A percentile compares a stretch with the other conserved stretches of the same genome.
These are phyloP conservation scores for Arge pagana DNA, from an alignment of 2,888 invertebrate species.

Conservation along the genomic window DNA sequence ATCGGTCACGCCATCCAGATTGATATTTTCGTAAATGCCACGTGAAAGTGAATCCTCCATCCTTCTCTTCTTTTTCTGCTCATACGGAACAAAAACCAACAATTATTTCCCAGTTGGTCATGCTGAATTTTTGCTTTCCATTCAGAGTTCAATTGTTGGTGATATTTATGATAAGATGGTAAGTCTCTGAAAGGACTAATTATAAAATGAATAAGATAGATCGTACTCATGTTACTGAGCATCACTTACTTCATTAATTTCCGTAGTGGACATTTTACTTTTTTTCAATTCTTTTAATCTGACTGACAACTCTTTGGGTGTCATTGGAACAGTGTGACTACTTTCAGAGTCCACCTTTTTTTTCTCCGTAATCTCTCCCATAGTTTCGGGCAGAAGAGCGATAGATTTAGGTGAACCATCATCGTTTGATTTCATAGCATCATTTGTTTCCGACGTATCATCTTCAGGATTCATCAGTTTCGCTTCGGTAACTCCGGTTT, in stretches of 20 bases:
- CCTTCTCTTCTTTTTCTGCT: conserved; percentile 3
- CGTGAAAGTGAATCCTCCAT: conserved; percentile 13
- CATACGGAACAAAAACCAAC: no score
- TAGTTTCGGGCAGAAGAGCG: conserved; percentile 43
- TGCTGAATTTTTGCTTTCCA: no score
- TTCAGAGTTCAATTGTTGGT: no score
- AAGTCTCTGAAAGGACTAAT: no score
- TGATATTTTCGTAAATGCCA: conserved; percentile 66
- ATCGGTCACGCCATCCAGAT: conserved; percentile 70
- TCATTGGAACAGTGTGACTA: conserved; percentile 37
- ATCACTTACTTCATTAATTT: no score
- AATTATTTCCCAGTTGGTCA: no score
- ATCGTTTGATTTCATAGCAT: conserved; percentile 23
- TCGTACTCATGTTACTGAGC: no score
- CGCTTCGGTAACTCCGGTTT: conserved; percentile 75
- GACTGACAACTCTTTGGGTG: conserved; percentile 47
- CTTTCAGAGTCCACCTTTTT: conserved; percentile 46
- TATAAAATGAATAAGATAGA: no score
- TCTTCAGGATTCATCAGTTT: conserved; percentile 65
- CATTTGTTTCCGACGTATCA: conserved; percentile 37
- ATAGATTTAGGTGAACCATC: conserved; percentile 39
- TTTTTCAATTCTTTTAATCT: conserved; percentile 48
- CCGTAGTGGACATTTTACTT: no score
- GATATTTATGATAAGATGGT: no score
- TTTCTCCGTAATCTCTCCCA: conserved; percentile 56